Conservation (phyloP, 2,113 vertebrate genomes). For the Bolborhynchus lineola region DNA sequence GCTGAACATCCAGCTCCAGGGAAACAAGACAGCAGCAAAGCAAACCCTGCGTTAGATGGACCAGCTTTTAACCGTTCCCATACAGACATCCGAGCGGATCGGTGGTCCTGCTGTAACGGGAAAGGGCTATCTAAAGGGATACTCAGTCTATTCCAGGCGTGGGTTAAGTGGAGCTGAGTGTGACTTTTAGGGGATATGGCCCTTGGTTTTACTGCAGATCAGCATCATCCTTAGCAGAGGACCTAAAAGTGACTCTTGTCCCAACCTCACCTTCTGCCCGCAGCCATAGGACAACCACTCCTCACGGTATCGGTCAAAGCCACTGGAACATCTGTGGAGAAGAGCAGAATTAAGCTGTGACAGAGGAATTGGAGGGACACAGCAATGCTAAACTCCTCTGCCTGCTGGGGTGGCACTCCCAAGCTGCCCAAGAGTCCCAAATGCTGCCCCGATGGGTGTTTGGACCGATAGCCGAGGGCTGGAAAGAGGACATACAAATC, state of each 20-base stretch:
- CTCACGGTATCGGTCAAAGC: slow-evolving; percentile 89
- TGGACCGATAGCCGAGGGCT: neutral
- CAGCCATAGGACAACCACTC: slow-evolving; percentile 93
- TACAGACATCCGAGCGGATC: neutral
- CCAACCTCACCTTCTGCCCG: slow-evolving; percentile 80
- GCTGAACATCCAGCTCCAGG: neutral
- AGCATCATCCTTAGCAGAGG: neutral
- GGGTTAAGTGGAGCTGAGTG: rapidly evolving
- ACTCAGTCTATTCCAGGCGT: rapidly evolving
- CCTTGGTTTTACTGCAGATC: rapidly evolving
- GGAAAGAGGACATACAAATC: neutral
- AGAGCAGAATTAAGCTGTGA: rapidly evolving
- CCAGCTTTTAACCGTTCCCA: neutral
- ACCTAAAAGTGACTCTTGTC: rapidly evolving
- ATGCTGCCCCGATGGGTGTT: rapidly evolving
- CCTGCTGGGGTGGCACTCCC: neutral
- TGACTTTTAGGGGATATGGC: rapidly evolving
- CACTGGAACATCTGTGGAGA: slow-evolving; percentile 88
- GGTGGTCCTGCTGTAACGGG: neutral
- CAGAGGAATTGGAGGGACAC: neutral
- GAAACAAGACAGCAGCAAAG: neutral
- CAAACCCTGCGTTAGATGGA: neutral
- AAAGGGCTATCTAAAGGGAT: rapidly evolving
- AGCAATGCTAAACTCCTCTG: rapidly evolving
- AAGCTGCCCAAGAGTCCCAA: neutral